Evolutionary conservation across 2,888 invertebrate genomes (phyloP).

Genomic region (Pheosia gnoma): DNA sequence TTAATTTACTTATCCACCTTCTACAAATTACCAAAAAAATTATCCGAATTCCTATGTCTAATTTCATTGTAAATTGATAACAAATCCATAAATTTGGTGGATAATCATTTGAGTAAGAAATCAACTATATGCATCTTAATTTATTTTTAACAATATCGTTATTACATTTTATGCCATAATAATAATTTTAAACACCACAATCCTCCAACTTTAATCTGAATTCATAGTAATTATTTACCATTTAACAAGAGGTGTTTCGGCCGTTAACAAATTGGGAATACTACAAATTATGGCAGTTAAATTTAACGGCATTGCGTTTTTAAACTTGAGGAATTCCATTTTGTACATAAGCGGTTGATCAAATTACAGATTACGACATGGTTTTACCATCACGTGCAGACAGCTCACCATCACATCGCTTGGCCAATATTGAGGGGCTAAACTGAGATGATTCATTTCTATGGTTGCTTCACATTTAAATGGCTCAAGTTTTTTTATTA

Average conservation of each 20-base stretch:
- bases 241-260: constrained; percentile 21
- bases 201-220: neutral
- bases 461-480: too few species aligned
- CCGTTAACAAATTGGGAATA: constrained; percentile 22
- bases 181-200: neutral
- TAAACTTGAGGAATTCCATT: constrained; percentile 16
- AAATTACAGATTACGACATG: constrained; percentile 23
- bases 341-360: constrained; percentile 13
- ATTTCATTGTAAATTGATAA: too few species aligned
- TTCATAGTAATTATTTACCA: constrained; percentile 9
- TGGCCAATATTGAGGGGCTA: neutral
- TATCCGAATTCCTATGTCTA: too few species aligned
- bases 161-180: too few species aligned
- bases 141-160: neutral
- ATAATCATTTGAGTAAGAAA: too few species aligned
- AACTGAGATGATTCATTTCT: too few species aligned
- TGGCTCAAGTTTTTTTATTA: too few species aligned
- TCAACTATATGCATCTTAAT: neutral
- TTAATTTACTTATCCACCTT: too few species aligned
- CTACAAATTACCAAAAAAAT: too few species aligned
- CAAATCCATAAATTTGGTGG: too few species aligned
- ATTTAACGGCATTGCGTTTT: constrained; percentile 32
- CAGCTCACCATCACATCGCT: neutral
- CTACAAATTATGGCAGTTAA: constrained; percentile 30
- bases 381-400: neutral